Evolutionary conservation across 1,140 invertebrate genomes (phyloP).

Genomic region (Hermetia illucens): DNA sequence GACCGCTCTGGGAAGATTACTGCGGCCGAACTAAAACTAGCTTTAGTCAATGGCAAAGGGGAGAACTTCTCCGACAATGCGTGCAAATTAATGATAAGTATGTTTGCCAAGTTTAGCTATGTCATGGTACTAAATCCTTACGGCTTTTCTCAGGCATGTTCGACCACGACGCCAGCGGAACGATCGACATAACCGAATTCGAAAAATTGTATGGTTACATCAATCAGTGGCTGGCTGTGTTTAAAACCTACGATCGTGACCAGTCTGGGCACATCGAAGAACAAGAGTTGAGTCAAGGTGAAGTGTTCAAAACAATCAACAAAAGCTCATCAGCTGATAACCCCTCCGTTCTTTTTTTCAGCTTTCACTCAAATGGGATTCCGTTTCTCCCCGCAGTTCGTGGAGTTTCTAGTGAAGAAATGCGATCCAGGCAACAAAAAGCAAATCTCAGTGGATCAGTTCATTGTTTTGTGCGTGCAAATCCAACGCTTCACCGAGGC

Average conservation of each 20-base stretch:
- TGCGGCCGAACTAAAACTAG: conserved; percentile 60
- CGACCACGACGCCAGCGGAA: conserved; percentile 69
- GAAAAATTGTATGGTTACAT: conserved; percentile 78
- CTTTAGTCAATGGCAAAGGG: conserved; percentile 75
- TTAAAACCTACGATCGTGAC: conserved; percentile 68
- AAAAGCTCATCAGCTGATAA: no score
- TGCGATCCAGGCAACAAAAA: conserved; percentile 43
- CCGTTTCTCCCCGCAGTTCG: conserved; percentile 62
- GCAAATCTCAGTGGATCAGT: conserved; percentile 68
- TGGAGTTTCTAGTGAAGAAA: conserved; percentile 53
- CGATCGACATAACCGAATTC: conserved; percentile 78
- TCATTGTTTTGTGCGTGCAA: conserved; percentile 77
- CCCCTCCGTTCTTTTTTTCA: conserved; percentile 29
- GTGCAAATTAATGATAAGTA: conserved; percentile 82
- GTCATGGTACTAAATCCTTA: not conserved
- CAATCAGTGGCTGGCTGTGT: conserved; percentile 73
- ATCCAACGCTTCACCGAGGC: conserved; percentile 76
- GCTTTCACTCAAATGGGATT: conserved; percentile 84
- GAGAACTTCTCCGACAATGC: conserved; percentile 70
- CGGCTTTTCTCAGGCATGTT: conserved; percentile 70
- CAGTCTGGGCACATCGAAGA: conserved; percentile 72
- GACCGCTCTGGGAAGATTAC: conserved; percentile 73
- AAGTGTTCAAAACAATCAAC: no score
- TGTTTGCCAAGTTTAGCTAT: no score
- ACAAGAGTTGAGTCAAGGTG: conserved; percentile 60